Conservation (phyloP, 1,140 invertebrate species). For the Octopus bimaculoides region DNA sequence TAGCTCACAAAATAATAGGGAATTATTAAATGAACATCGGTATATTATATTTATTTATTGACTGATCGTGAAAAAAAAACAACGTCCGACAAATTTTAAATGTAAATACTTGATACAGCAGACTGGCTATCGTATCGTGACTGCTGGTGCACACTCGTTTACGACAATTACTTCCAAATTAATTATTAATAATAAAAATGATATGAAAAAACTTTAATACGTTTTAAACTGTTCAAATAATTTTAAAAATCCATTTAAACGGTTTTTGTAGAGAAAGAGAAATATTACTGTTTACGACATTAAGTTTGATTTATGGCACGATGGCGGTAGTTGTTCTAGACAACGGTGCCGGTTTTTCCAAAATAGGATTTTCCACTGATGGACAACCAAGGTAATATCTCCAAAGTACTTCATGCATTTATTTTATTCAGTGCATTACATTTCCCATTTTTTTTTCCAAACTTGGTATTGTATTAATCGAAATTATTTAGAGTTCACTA, state of each 20-base stretch:
- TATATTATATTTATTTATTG: too few species aligned
- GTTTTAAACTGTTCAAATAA: not conserved
- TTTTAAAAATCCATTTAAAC: not conserved
- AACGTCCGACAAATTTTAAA: too few species aligned
- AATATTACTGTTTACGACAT: not conserved
- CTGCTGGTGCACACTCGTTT: not conserved
- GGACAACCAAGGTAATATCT: conserved; percentile 66
- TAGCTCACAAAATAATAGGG: too few species aligned
- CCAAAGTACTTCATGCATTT: conserved; percentile 34
- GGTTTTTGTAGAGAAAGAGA: not conserved
- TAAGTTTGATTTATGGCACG: conserved; percentile 13
- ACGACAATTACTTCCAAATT: not conserved
- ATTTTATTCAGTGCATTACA: not conserved
- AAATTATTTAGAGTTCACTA: not conserved
- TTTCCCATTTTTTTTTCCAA: not conserved
- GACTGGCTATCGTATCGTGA: too few species aligned
- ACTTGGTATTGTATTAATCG: not conserved
- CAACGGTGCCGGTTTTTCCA: conserved; percentile 82
- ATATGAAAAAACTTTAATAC: not conserved
- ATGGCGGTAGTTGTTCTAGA: conserved; percentile 71
- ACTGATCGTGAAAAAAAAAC: too few species aligned
- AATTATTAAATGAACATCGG: too few species aligned
- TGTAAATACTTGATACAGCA: too few species aligned
- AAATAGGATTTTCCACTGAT: conserved; percentile 74
- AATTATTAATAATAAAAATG: not conserved